A percentile compares a stretch with the other conserved stretches of the same genome.
These are phyloP conservation scores for Invenusta paracnida DNA, from an alignment of 2,888 invertebrate genomes.

Conservation along the genomic window DNA sequence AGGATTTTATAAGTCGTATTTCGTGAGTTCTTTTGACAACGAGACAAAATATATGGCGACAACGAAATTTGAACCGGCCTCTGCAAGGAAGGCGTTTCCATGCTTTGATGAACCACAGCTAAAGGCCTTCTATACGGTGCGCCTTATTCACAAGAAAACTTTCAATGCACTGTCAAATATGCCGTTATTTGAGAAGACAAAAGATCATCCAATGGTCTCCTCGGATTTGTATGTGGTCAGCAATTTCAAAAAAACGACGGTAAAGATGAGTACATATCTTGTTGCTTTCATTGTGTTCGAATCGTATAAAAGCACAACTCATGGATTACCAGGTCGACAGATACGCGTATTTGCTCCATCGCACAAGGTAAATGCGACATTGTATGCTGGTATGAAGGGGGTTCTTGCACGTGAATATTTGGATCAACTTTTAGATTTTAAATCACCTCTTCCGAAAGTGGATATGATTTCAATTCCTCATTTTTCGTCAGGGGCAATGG, in stretches of 20 bases:
- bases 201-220: background rate
- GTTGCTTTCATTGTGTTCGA: background rate
- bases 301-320: background rate
- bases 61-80: background rate
- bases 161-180: background rate
- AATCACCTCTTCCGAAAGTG: background rate
- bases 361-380: background rate
- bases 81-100: background rate
- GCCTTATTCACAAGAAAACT: background rate
- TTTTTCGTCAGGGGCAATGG: background rate
- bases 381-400: background rate
- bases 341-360: background rate
- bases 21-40: background rate
- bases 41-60: constrained; percentile 5
- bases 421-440: background rate
- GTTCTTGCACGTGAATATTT: background rate
- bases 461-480: background rate
- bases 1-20: background rate
- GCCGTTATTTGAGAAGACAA: background rate
- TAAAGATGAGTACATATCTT: background rate
- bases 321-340: background rate
- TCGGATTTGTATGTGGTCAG: background rate
- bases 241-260: background rate
- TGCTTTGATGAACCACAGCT: background rate
- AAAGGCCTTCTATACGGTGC: background rate